Conservation (phyloP, 2,888 invertebrate species). For the Archaeoteleia sp. region DNA sequence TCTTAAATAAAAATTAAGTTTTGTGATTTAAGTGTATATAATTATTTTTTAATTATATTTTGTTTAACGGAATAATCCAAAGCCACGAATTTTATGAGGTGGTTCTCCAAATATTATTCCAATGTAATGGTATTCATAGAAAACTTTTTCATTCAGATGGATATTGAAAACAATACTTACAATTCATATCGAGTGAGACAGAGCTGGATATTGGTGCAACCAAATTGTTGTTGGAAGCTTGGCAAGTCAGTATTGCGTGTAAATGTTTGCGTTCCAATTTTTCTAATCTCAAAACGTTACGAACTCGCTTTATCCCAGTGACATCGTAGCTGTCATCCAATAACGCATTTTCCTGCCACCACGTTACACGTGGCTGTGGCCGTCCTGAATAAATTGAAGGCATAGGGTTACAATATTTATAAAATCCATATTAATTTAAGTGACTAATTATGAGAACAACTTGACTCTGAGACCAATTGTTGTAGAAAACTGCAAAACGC, state of each 20-base stretch:
- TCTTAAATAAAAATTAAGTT: too few relatives aligned
- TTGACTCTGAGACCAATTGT: too few relatives aligned
- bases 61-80: too few relatives aligned
- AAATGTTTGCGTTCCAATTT: conserved; percentile 83
- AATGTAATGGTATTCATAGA: too few relatives aligned
- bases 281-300: conserved; percentile 82
- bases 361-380: conserved; percentile 84
- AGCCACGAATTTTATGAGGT: too few relatives aligned
- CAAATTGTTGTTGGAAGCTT: conserved; percentile 84
- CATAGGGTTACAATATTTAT: too few relatives aligned
- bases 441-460: too few relatives aligned
- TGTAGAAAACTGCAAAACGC: too few relatives aligned
- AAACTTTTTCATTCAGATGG: not conserved
- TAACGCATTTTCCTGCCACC: conserved; percentile 86
- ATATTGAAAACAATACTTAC: conserved; percentile 77
- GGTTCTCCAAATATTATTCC: too few relatives aligned
- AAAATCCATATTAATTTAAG: too few relatives aligned
- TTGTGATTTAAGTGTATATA: too few relatives aligned
- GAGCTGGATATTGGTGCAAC: conserved; percentile 82
- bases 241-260: conserved; percentile 81
- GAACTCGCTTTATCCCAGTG: conserved; percentile 80
- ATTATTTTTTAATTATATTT: too few relatives aligned
- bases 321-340: conserved; percentile 83
- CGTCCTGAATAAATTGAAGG: conserved; percentile 82
- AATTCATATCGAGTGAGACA: conserved; percentile 83